Percentiles rank a stretch among this genome's conserved stretches.
phyloP scores from a whole-genome alignment of 2,113 vertebrate genomes.

The Rallus limicola region DNA sequence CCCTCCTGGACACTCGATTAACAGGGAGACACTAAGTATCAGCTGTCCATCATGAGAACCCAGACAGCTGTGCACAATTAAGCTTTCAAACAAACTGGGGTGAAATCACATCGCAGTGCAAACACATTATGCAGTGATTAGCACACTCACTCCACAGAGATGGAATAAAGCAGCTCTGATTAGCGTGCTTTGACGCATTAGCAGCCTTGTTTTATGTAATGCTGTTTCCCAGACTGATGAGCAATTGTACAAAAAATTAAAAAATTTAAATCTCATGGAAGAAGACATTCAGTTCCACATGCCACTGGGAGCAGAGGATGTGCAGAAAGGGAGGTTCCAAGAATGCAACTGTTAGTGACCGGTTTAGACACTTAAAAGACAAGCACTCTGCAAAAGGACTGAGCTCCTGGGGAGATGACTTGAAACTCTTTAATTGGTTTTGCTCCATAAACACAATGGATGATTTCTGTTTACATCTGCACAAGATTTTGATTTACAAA shows the following conservation, averaged over 20 bases:
- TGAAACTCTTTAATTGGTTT: not conserved
- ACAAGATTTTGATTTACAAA: not conserved
- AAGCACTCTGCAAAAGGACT: not conserved
- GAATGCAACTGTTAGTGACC: not conserved
- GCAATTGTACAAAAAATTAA: not conserved
- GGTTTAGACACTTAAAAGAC: not conserved
- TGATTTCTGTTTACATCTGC: not conserved
- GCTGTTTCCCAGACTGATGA: not conserved
- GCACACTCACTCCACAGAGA: constrained; percentile 27
- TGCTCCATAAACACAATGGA: not conserved
- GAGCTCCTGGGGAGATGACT: not conserved
- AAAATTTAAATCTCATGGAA: not conserved
- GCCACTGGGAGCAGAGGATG: not conserved
- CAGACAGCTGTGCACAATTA: constrained; percentile 53
- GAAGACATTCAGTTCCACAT: not conserved
- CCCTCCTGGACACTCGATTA: not conserved
- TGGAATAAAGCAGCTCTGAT: constrained; percentile 21
- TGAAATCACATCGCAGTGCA: constrained; percentile 44
- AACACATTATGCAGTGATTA: constrained; percentile 60
- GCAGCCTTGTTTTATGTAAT: not conserved
- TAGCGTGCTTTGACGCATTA: constrained; percentile 13
- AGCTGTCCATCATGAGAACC: constrained; percentile 16
- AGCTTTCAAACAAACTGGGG: constrained; percentile 15
- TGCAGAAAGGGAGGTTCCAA: not conserved
- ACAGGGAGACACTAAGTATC: not conserved